phyloP scores from a whole-genome alignment of 2,888 invertebrate species.

The Brachycybe producta region DNA sequence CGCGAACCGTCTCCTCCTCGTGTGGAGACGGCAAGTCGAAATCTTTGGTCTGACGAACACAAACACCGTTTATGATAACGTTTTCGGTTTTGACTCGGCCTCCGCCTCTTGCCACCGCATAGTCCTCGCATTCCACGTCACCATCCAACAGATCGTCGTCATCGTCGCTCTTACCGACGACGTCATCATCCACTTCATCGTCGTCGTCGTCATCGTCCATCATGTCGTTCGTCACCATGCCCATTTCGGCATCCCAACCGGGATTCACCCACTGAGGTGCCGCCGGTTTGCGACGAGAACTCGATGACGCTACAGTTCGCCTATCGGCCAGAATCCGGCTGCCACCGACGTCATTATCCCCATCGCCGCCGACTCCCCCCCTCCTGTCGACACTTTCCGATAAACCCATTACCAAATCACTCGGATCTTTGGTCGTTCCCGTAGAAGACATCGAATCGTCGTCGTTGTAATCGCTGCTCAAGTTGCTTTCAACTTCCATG shows the following conservation, averaged over 20 bases:
- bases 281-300: slow-evolving; percentile 78
- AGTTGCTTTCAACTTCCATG: slow-evolving; percentile 14
- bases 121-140: slow-evolving; percentile 26
- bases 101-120: slow-evolving; percentile 30
- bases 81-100: slow-evolving; percentile 40
- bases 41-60: slow-evolving; percentile 79
- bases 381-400: slow-evolving; percentile 17
- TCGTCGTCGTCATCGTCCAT: slow-evolving; percentile 24
- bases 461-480: slow-evolving; percentile 39
- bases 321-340: not conserved
- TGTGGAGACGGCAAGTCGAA: slow-evolving; percentile 31
- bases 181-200: slow-evolving; percentile 17
- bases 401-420: slow-evolving; percentile 12
- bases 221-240: slow-evolving; percentile 18
- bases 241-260: slow-evolving; percentile 54
- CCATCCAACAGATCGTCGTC: slow-evolving; percentile 5
- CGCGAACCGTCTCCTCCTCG: slow-evolving; percentile 55
- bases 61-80: slow-evolving; percentile 85
- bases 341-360: not conserved
- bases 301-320: slow-evolving; percentile 12
- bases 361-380: not conserved
- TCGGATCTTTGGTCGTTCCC: too few species aligned
- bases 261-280: slow-evolving; percentile 97
- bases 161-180: slow-evolving; percentile 11
- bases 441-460: slow-evolving; percentile 38